Evolutionary conservation across 2,113 vertebrate species (phyloP).

Genomic region (Verasper variegatus): DNA sequence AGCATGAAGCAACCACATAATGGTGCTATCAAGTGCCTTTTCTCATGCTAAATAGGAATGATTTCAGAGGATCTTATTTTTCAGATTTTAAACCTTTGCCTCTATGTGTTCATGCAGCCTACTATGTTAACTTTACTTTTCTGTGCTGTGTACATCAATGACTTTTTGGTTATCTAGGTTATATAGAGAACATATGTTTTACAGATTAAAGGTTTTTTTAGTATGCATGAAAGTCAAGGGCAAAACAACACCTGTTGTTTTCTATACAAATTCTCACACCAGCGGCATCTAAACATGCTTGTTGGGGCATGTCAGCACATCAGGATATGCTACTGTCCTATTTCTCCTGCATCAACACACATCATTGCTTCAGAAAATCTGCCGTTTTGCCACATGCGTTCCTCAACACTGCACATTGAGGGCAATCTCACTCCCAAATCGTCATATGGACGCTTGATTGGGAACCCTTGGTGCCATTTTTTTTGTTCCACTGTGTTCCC

Average conservation of each 20-base stretch:
- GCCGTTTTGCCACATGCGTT: background rate
- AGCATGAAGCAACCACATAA: constrained; percentile 43
- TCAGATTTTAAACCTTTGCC: background rate
- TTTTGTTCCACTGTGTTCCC: no score
- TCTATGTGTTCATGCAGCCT: background rate
- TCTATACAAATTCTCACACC: background rate
- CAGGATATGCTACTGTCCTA: background rate
- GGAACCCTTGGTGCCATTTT: no score
- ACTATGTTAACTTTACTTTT: background rate
- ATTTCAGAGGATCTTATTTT: constrained; percentile 3
- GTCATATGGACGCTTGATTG: no score
- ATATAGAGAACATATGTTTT: no score
- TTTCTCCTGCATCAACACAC: no score
- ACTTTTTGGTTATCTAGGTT: background rate
- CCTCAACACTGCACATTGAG: background rate
- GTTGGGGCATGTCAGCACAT: background rate
- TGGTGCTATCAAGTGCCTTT: constrained; percentile 33
- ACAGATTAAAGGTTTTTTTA: no score
- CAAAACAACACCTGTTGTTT: background rate
- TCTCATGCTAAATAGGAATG: constrained; percentile 44
- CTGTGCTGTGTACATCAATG: background rate
- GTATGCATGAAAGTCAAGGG: background rate
- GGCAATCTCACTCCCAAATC: background rate
- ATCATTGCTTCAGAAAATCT: no score
- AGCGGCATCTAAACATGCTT: background rate